These are phyloP conservation scores for Ochropacha duplaris DNA, from an alignment of 2,888 invertebrate genomes.

Conservation along the genomic window DNA sequence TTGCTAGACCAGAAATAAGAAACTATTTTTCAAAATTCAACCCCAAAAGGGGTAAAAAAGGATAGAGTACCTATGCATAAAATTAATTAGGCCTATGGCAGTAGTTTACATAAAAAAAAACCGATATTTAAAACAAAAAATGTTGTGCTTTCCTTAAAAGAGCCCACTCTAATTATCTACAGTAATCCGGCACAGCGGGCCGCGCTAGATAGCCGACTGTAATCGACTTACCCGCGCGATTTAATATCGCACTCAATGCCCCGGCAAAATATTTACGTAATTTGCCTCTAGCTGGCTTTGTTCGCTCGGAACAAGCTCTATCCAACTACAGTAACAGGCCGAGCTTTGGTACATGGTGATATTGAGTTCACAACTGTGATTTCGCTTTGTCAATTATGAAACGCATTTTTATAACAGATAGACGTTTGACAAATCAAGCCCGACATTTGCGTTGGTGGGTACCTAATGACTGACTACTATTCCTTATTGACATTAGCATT, in stretches of 20 bases:
- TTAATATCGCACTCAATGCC: constrained; percentile 66
- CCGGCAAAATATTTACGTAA: constrained; percentile 64
- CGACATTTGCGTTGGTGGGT: no score
- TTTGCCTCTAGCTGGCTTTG: constrained; percentile 43
- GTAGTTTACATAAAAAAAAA: background rate
- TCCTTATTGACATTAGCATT: no score
- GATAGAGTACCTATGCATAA: no score
- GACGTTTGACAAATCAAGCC: no score
- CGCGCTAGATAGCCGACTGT: constrained; percentile 54
- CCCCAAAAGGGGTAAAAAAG: no score
- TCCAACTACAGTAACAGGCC: constrained; percentile 13
- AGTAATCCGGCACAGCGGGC: constrained; percentile 57
- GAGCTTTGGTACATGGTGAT: background rate
- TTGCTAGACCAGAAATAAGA: no score
- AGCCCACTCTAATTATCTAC: constrained; percentile 57
- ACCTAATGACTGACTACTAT: no score
- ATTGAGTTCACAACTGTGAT: background rate
- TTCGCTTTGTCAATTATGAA: no score
- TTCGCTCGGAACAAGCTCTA: constrained; percentile 30
- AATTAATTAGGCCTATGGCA: background rate
- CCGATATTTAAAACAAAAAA: background rate
- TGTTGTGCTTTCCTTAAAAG: constrained; percentile 30
- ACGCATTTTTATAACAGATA: no score
- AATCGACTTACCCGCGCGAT: constrained; percentile 67
- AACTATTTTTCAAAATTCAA: no score